Evolutionary conservation across 2,797 vertebrate genomes (phyloP).

Genomic region (Rhincodon typus): DNA sequence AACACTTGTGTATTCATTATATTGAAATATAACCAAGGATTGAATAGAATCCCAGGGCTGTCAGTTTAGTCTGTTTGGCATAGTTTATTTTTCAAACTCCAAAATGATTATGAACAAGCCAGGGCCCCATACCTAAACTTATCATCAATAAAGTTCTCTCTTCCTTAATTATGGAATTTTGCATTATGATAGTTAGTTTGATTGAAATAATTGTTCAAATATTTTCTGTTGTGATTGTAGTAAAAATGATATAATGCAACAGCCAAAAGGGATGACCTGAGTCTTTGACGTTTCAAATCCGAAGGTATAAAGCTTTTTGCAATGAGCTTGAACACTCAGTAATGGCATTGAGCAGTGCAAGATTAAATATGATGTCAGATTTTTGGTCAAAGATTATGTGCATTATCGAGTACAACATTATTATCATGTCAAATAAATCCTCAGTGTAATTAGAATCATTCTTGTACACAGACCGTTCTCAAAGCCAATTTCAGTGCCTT

Average conservation of each 20-base stretch:
- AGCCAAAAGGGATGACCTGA: not conserved
- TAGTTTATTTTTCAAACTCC: constrained; percentile 30
- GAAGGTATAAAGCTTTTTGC: constrained; percentile 29
- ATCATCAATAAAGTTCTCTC: not conserved
- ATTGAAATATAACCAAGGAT: constrained; percentile 36
- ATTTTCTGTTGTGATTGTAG: not conserved
- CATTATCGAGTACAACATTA: constrained; percentile 33
- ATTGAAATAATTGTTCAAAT: constrained; percentile 14
- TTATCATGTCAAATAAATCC: constrained; percentile 36
- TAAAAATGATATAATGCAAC: not conserved
- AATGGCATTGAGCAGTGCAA: constrained; percentile 19
- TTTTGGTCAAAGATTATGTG: constrained; percentile 36
- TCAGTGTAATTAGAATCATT: constrained; percentile 19
- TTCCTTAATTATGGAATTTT: not conserved
- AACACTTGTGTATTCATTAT: constrained; percentile 35
- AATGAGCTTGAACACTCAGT: constrained; percentile 27
- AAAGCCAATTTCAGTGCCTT: constrained; percentile 21
- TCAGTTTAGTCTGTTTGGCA: constrained; percentile 10
- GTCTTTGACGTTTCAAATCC: constrained; percentile 2
- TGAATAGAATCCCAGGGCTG: constrained; percentile 31
- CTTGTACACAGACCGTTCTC: constrained; percentile 1
- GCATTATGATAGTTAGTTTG: not conserved
- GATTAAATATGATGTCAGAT: constrained; percentile 37
- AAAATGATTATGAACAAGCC: not conserved
- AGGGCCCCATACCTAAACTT: not conserved